Base-by-base conservation (phyloP, 1,140 invertebrate genomes). In the Panonychus citri region DNA sequence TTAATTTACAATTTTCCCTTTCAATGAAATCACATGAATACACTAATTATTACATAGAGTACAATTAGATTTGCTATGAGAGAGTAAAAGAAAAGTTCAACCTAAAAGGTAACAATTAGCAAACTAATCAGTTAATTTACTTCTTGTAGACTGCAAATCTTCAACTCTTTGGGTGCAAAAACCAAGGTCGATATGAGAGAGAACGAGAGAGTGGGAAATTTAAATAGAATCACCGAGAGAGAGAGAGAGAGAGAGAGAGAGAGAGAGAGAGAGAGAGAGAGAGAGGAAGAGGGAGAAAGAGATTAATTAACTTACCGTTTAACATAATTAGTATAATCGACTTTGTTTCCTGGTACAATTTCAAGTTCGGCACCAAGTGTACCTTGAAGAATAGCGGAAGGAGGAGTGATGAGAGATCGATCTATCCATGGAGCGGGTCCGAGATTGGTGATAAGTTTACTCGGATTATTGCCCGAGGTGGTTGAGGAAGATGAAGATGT, bases 391-490 rank as follows among this genome's bases (percentile, higher is more conserved):
- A n/a, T 46, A 21, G 21, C 43, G 1, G 12, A 42, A 50, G n/a
- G 28, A n/a, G 55, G 55, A 37, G 46, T 50, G 43, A 56, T 30
- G 12, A 56, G 30, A 27, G 55, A 56, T 28, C 48, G 50, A 34
- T 56, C 55, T 34, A 56, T 56, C 55, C 55, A 56, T 24, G 55
- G 55, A 13, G 55, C 55, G 5, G 55, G 55, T n/a, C 55, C 55
- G 26, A 34, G 12, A 34, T 34, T 34, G 30, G 30, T 34, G 30
- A n/a, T n/a, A n/a, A 34, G 30, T 34, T 34, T 34, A 34, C 30
- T 34, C 12, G 30, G 5, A 34, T 34, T 34, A 7, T 12, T 12
- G 30, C 5, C 5, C 12, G 43, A 21, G n/a, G 15, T 46, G n/a
- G 43, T n/a, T n/a, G 43, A 46, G 13, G n/a, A n/a, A 40, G 39